Conservation (phyloP, 2,888 invertebrate genomes). For the Camptogramma bilineatum region DNA sequence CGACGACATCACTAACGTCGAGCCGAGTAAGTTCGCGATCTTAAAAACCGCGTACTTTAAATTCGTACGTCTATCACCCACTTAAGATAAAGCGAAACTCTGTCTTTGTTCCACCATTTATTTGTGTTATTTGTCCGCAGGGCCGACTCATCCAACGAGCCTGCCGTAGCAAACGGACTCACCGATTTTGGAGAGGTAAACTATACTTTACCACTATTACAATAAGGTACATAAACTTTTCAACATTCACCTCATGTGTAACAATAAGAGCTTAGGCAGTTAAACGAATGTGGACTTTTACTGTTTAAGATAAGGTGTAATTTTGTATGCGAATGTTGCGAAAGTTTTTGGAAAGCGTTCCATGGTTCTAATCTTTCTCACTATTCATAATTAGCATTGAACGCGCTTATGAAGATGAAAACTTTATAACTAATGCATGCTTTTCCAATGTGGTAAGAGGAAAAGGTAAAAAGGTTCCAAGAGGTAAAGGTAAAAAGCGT, state of each 20-base stretch:
- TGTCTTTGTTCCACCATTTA: constrained; percentile 63
- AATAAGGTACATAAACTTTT: background rate
- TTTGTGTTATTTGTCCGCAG: constrained; percentile 70
- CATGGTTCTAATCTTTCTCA: constrained; percentile 3
- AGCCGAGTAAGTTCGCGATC: too few relatives aligned
- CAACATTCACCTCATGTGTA: background rate
- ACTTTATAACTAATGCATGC: background rate
- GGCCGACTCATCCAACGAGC: constrained; percentile 84
- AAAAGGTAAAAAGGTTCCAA: too few relatives aligned
- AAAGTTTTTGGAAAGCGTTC: constrained; percentile 1
- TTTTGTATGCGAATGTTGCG: constrained; percentile 29
- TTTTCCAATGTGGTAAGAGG: background rate
- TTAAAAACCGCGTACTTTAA: too few relatives aligned
- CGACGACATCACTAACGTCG: too few relatives aligned
- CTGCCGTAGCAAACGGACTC: constrained; percentile 77
- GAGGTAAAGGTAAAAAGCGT: too few relatives aligned
- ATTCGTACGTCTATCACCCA: too few relatives aligned
- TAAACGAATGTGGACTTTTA: constrained; percentile 26
- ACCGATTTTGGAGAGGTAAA: constrained; percentile 83
- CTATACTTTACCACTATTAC: background rate
- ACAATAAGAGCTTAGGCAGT: background rate
- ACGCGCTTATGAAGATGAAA: background rate
- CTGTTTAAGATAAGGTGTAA: constrained; percentile 4
- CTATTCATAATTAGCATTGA: constrained; percentile 5
- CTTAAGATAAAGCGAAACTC: constrained; percentile 50